phyloP scores from a whole-genome alignment of 1,140 invertebrate genomes.

The Drosophila pachea region DNA sequence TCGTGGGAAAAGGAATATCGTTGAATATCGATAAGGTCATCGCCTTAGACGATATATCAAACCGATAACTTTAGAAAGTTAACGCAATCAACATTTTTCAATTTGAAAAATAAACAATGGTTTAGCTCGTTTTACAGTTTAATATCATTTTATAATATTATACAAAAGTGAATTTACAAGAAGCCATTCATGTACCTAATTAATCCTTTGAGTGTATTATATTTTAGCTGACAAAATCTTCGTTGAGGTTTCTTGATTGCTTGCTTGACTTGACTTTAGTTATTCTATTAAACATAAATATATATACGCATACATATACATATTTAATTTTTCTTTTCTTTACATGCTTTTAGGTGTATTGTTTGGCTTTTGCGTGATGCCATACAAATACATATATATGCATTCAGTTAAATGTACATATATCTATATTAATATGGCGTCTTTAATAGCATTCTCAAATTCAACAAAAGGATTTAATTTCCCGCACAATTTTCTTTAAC shows the following conservation, averaged over 20 bases:
- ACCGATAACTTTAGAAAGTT: neutral
- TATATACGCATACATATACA: constrained; percentile 18
- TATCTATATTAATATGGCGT: constrained; percentile 57
- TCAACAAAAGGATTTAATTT: constrained; percentile 71
- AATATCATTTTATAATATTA: constrained; percentile 70
- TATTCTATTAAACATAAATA: constrained; percentile 46
- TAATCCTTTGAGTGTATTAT: constrained; percentile 39
- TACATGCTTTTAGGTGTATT: constrained; percentile 30
- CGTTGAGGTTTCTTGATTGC: constrained; percentile 72
- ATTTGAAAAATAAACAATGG: neutral
- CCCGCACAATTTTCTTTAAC: constrained; percentile 67
- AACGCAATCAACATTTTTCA: neutral
- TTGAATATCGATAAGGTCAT: no score
- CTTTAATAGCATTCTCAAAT: constrained; percentile 47
- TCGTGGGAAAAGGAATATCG: no score
- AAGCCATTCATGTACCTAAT: constrained; percentile 54
- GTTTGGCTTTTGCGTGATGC: constrained; percentile 26
- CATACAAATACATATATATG: constrained; percentile 43
- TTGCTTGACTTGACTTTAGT: constrained; percentile 65
- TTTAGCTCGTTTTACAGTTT: constrained; percentile 53
- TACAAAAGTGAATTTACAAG: constrained; percentile 76
- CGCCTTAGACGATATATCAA: no score
- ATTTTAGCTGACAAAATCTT: constrained; percentile 55
- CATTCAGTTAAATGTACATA: constrained; percentile 41
- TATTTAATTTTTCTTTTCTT: constrained; percentile 23